Evolutionary conservation across 2,797 vertebrate genomes (phyloP).

Genomic region (Psittacula derbiana): DNA sequence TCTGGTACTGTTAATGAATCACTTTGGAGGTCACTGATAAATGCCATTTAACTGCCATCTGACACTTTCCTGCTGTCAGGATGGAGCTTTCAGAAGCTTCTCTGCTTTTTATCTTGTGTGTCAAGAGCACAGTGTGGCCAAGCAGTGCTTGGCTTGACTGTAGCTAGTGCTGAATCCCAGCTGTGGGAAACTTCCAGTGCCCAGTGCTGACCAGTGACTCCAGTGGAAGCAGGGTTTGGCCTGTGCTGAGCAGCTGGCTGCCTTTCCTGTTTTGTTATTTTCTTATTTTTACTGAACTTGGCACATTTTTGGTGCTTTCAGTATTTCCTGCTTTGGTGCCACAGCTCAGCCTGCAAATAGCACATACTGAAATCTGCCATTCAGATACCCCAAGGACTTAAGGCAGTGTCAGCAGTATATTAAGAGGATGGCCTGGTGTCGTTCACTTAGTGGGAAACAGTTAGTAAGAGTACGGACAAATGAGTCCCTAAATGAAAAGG

Average conservation of each 20-base stretch:
- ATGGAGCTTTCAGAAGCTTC: not conserved
- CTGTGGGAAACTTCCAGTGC: not conserved
- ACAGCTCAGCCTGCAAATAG: not conserved
- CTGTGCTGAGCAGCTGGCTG: not conserved
- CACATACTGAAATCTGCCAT: not conserved
- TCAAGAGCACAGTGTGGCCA: not conserved
- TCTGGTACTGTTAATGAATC: not conserved
- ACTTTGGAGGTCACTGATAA: not conserved
- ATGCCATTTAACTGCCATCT: not conserved
- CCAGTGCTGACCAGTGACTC: not conserved
- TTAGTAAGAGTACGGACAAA: not conserved
- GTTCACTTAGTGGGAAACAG: not conserved
- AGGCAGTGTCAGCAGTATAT: not conserved
- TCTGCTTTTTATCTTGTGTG: not conserved
- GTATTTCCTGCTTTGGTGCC: not conserved
- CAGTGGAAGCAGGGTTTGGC: not conserved
- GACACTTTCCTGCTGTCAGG: not conserved
- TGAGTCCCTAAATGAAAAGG: not conserved
- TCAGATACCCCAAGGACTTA: not conserved
- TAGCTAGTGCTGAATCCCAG: not conserved
- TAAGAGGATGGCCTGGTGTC: not conserved
- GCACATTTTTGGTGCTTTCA: not conserved
- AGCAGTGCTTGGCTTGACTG: not conserved
- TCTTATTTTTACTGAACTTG: not conserved
- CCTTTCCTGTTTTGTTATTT: not conserved